Percentiles rank a stretch among this genome's conserved stretches.
Conservation (phyloP, 2,797 vertebrate genomes). For the Trichosurus vulpecula region DNA sequence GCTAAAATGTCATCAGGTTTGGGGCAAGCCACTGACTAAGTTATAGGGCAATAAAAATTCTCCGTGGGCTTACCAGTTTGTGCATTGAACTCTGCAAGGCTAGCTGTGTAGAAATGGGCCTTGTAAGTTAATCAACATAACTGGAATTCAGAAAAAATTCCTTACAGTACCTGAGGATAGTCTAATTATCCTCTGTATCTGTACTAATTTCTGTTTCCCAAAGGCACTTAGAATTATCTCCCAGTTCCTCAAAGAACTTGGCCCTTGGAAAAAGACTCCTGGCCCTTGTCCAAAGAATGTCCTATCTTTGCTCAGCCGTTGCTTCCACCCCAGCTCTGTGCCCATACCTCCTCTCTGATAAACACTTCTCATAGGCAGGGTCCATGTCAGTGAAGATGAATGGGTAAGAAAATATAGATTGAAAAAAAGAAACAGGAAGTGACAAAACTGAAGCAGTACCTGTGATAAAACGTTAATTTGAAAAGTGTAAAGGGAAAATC, state of each 20-base stretch:
- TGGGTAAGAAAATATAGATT: slow-evolving; percentile 42
- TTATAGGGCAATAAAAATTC: not conserved
- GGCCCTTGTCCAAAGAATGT: not conserved
- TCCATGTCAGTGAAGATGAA: slow-evolving; percentile 54
- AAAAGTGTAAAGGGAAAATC: slow-evolving; percentile 47
- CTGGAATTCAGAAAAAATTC: slow-evolving; percentile 10
- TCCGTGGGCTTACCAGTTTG: slow-evolving; percentile 35
- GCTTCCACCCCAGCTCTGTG: not conserved
- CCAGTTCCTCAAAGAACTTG: not conserved
- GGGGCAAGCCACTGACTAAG: not conserved
- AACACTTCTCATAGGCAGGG: slow-evolving; percentile 40
- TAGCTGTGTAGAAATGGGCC: slow-evolving; percentile 3
- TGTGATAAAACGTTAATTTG: not conserved
- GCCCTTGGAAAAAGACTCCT: not conserved
- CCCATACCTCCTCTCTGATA: not conserved
- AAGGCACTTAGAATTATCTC: not conserved
- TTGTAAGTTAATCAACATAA: not conserved
- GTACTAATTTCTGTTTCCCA: not conserved
- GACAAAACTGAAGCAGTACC: slow-evolving; percentile 10
- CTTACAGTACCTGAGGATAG: not conserved
- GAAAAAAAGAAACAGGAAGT: slow-evolving; percentile 33
- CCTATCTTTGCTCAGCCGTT: not conserved
- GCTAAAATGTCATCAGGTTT: not conserved
- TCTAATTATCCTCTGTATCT: not conserved
- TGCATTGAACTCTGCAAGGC: slow-evolving; percentile 36